These are phyloP conservation scores for Bhutanitis thaidina DNA, from an alignment of 2,888 invertebrate genomes.

Conservation along the genomic window DNA sequence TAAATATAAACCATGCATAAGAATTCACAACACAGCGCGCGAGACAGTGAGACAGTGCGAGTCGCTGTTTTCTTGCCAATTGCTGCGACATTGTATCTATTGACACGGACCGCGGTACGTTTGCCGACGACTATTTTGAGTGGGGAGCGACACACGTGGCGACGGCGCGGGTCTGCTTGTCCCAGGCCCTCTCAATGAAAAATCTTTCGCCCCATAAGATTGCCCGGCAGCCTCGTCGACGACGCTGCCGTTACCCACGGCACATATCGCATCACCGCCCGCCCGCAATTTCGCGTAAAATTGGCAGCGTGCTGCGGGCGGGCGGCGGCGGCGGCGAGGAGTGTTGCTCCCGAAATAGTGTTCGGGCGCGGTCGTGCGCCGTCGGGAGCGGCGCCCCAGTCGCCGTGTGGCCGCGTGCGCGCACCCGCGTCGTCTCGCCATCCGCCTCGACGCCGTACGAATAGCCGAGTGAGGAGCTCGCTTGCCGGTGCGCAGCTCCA, in stretches of 20 bases:
- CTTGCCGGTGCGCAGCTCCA: conserved; percentile 51
- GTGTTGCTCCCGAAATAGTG: conserved; percentile 79
- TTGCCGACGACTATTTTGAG: conserved; percentile 63
- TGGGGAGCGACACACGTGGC: conserved; percentile 50
- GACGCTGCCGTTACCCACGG: conserved; percentile 39
- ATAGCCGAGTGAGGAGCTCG: conserved; percentile 27
- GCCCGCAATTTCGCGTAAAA: conserved; percentile 80
- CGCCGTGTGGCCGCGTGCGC: conserved; percentile 77
- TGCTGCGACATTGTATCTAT: conserved; percentile 77
- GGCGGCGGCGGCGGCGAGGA: conserved; percentile 70
- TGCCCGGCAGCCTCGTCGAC: conserved; percentile 30
- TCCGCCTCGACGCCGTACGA: conserved; percentile 54
- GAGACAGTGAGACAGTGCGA: conserved; percentile 79
- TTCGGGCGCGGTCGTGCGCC: conserved; percentile 74
- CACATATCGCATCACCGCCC: conserved; percentile 79
- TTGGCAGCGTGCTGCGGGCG: conserved; percentile 76
- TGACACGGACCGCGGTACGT: conserved; percentile 65
- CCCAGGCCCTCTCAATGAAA: conserved; percentile 38
- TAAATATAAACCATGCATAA: conserved; percentile 78
- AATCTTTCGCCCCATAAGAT: conserved; percentile 40
- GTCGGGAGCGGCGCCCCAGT: conserved; percentile 74
- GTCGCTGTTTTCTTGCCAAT: conserved; percentile 76
- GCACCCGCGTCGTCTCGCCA: conserved; percentile 67
- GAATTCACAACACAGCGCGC: conserved; percentile 78
- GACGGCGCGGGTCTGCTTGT: conserved; percentile 35